Conservation (phyloP, 2,113 vertebrate species). For the Thermophis baileyi region DNA sequence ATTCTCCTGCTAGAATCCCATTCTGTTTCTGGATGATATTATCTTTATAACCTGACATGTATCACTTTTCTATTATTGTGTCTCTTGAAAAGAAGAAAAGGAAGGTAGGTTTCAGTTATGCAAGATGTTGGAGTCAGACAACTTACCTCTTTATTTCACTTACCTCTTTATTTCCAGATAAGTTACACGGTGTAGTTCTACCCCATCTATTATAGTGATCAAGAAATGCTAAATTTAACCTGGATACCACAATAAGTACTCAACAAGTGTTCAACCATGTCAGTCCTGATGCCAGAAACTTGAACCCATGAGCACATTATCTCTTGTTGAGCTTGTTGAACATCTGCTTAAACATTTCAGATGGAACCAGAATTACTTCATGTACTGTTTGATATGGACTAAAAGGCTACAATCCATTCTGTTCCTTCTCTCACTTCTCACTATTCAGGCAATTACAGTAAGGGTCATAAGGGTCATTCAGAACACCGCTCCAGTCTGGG, state of each 20-base stretch:
- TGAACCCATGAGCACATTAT: neutral
- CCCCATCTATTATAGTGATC: neutral
- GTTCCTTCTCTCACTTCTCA: neutral
- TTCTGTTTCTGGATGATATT: neutral
- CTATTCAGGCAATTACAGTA: neutral
- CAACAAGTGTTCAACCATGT: neutral
- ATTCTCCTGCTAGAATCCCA: neutral
- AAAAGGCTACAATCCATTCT: neutral
- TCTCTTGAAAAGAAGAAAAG: neutral
- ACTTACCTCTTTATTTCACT: neutral
- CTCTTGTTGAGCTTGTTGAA: neutral
- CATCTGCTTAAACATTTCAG: slow-evolving; percentile 4
- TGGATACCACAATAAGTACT: neutral
- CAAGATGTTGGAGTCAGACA: neutral
- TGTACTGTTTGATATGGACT: neutral
- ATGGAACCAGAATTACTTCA: neutral
- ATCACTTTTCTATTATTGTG: neutral
- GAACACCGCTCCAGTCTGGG: neutral
- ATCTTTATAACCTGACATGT: neutral
- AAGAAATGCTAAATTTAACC: neutral
- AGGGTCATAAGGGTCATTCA: neutral
- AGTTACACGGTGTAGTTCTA: neutral
- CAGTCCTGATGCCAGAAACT: neutral
- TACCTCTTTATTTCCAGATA: neutral
- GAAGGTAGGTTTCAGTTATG: neutral